Conservation (phyloP, 2,888 invertebrate genomes). For the Cryptus armator region DNA sequence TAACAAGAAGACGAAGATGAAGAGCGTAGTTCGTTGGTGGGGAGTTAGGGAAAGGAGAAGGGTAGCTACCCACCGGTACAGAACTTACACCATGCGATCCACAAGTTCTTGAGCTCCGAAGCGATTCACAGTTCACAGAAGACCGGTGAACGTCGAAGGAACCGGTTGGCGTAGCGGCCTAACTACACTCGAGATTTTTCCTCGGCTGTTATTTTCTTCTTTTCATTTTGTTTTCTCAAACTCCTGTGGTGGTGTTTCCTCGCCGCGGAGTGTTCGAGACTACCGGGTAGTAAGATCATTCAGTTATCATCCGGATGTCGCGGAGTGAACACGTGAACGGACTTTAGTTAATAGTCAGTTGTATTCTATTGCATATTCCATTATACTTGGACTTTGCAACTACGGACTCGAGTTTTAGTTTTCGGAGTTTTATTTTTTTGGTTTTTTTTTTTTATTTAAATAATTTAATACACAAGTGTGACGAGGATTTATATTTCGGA, state of each 20-base stretch:
- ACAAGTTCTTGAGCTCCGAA: slow-evolving; percentile 76
- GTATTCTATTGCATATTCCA: neutral
- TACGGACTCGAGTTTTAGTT: neutral
- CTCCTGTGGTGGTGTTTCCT: slow-evolving; percentile 17
- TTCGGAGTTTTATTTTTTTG: neutral
- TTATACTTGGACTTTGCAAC: neutral
- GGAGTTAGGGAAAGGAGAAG: slow-evolving; percentile 63
- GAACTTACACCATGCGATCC: slow-evolving; percentile 55
- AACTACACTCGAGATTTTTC: slow-evolving; percentile 10
- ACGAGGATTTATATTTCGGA: slow-evolving; percentile 34
- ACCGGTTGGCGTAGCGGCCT: slow-evolving; percentile 75
- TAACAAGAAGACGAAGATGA: slow-evolving; percentile 50
- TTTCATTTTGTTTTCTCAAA: neutral
- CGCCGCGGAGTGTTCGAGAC: neutral
- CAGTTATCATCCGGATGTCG: slow-evolving; percentile 34
- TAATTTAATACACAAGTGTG: slow-evolving; percentile 32
- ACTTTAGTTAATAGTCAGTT: slow-evolving; percentile 48
- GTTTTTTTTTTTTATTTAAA: neutral
- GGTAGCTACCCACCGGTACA: slow-evolving; percentile 65
- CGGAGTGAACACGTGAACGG: slow-evolving; percentile 66
- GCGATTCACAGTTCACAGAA: slow-evolving; percentile 79
- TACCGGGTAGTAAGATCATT: neutral
- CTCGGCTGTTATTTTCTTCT: neutral
- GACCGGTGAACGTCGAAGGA: slow-evolving; percentile 79
- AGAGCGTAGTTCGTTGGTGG: slow-evolving; percentile 41